phyloP scores from a whole-genome alignment of 92 coral and sea anemone genomes.

The Siderastrea siderea region DNA sequence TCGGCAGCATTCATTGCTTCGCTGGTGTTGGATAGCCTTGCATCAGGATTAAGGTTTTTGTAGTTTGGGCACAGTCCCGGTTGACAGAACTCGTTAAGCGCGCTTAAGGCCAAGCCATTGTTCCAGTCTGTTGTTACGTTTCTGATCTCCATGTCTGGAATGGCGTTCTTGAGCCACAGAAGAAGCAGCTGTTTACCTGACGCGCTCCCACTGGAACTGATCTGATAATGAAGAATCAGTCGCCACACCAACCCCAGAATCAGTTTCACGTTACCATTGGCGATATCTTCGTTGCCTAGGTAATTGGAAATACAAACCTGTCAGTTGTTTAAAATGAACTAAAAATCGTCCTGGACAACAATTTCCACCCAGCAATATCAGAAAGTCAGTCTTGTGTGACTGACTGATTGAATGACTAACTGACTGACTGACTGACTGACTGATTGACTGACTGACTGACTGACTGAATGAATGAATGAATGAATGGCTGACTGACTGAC shows the following conservation, averaged over 20 bases:
- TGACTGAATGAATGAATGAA: background rate
- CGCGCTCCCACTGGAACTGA: constrained; percentile 95
- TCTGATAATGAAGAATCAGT: constrained; percentile 96
- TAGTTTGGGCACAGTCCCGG: constrained; percentile 90
- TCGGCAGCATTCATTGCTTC: constrained; percentile 88
- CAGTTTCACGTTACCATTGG: constrained; percentile 94
- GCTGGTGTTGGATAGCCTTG: constrained; percentile 68
- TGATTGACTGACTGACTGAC: too few relatives aligned
- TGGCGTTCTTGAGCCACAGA: constrained; percentile 90
- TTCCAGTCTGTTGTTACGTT: constrained; percentile 98
- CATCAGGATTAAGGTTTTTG: constrained; percentile 84
- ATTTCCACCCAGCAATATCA: too few relatives aligned
- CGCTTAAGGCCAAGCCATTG: constrained; percentile 86
- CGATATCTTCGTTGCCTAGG: constrained; percentile 92
- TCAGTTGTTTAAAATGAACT: background rate
- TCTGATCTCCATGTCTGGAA: constrained; percentile 88
- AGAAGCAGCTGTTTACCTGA: constrained; percentile 94
- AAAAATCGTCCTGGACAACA: background rate
- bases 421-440: background rate
- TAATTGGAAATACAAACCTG: background rate
- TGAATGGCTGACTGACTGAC: background rate
- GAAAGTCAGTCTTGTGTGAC: background rate
- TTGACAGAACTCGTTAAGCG: constrained; percentile 85
- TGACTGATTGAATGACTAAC: background rate
- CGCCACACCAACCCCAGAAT: constrained; percentile 97